Evolutionary conservation across 2,888 invertebrate genomes (phyloP).

Genomic region (Oscheius onirici): DNA sequence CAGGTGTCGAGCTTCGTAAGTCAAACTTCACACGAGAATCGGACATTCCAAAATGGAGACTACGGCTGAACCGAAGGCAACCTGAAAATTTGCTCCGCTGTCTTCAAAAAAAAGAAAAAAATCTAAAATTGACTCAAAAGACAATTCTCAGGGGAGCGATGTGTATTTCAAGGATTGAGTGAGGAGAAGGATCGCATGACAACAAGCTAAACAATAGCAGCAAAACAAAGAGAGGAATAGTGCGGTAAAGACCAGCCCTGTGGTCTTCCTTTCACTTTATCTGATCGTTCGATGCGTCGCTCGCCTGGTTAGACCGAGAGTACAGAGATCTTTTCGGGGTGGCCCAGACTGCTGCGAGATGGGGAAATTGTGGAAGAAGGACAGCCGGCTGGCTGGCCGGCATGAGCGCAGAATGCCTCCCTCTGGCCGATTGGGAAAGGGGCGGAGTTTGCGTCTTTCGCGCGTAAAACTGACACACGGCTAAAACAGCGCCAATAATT

Average conservation of each 20-base stretch:
- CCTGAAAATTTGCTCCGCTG: neutral
- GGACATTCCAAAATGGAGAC: conserved; percentile 43
- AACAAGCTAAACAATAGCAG: neutral
- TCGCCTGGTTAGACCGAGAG: neutral
- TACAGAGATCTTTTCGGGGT: conserved; percentile 2
- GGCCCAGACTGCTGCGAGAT: neutral
- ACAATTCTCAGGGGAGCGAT: neutral
- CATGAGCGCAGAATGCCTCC: conserved; percentile 8
- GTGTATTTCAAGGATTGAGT: neutral
- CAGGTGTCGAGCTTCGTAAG: conserved; percentile 31
- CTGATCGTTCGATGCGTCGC: conserved; percentile 6
- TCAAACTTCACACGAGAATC: conserved; percentile 61
- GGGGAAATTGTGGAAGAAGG: neutral
- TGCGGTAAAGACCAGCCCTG: neutral
- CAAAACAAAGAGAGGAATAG: neutral
- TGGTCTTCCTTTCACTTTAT: neutral
- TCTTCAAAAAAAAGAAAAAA: neutral
- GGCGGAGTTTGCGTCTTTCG: conserved; percentile 2
- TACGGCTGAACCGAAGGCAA: neutral
- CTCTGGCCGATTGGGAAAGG: conserved; percentile 12
- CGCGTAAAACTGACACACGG: neutral
- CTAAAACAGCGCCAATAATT: neutral
- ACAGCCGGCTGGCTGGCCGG: conserved; percentile 22
- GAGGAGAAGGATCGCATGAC: neutral
- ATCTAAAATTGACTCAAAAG: neutral